A percentile compares a stretch with the other conserved stretches of the same genome.
Evolutionary conservation across 2,888 invertebrate species (phyloP).

Genomic region (Lasioglossum vierecki): DNA sequence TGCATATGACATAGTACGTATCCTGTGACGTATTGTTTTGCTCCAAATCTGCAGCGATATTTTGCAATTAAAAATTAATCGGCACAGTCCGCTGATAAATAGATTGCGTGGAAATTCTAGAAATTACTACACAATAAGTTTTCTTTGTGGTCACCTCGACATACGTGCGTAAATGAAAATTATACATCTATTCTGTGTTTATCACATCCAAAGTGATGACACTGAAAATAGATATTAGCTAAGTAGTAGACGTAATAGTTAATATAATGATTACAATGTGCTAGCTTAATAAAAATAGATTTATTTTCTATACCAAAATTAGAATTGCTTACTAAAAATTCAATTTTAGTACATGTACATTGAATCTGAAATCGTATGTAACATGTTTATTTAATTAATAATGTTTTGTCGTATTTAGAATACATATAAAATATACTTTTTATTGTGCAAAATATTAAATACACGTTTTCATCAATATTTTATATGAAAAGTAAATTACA

Average conservation of each 20-base stretch:
- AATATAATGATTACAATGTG: not conserved
- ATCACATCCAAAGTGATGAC: not conserved
- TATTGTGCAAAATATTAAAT: not conserved
- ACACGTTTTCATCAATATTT: not conserved
- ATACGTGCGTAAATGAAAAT: not conserved
- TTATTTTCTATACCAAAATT: not conserved
- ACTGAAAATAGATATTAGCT: not conserved
- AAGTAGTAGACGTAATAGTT: not conserved
- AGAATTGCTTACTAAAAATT: not conserved
- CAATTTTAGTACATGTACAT: not conserved
- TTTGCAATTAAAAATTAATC: constrained; percentile 6
- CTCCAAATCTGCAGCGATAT: constrained; percentile 7
- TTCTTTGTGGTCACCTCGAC: not conserved
- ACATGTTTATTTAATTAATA: not conserved
- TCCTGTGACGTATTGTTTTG: constrained; percentile 41
- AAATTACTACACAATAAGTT: not conserved
- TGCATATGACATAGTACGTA: not conserved
- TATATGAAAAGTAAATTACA: not conserved
- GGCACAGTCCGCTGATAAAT: not conserved
- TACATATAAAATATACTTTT: not conserved
- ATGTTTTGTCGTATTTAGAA: not conserved
- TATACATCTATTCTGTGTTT: not conserved
- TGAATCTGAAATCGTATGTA: not conserved
- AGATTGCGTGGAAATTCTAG: not conserved
- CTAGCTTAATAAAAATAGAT: not conserved